Conservation (phyloP, 2,113 vertebrate genomes). For the Turnix velox region DNA sequence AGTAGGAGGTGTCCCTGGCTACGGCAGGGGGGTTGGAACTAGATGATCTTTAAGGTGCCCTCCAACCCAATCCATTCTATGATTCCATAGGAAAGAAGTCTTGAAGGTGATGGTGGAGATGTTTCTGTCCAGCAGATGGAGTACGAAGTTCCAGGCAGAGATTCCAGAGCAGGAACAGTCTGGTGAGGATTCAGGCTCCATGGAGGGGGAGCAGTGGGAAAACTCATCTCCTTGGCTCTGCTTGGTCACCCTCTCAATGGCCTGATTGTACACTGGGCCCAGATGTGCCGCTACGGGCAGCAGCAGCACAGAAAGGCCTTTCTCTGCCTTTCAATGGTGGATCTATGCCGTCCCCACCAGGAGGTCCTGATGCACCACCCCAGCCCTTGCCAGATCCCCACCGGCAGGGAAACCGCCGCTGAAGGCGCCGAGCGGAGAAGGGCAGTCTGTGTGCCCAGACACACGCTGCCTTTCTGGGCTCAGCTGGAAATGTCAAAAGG, state of each 20-base stretch:
- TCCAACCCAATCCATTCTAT: no score
- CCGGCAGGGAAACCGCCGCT: not conserved
- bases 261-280: not conserved
- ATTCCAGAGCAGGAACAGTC: not conserved
- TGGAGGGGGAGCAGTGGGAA: not conserved
- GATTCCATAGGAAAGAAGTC: not conserved
- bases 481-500: not conserved
- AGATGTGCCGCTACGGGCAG: not conserved
- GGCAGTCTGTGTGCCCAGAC: not conserved
- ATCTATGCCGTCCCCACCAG: not conserved
- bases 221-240: not conserved
- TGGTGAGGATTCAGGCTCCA: not conserved
- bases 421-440: not conserved
- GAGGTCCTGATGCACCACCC: not conserved
- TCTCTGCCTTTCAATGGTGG: slow-evolving; percentile 25
- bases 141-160: rapidly evolving
- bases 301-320: slow-evolving; percentile 24
- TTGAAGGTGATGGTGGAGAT: rapidly evolving
- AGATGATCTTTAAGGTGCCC: no score
- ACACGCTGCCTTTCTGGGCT: not conserved
- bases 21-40: no score
- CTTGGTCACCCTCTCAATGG: not conserved
- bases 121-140: not conserved
- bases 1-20: no score
- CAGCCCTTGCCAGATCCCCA: not conserved